Percentiles rank a stretch among this genome's conserved stretches.
phyloP scores from a whole-genome alignment of 2,888 invertebrate genomes.

The Philopedon plagiatum region DNA sequence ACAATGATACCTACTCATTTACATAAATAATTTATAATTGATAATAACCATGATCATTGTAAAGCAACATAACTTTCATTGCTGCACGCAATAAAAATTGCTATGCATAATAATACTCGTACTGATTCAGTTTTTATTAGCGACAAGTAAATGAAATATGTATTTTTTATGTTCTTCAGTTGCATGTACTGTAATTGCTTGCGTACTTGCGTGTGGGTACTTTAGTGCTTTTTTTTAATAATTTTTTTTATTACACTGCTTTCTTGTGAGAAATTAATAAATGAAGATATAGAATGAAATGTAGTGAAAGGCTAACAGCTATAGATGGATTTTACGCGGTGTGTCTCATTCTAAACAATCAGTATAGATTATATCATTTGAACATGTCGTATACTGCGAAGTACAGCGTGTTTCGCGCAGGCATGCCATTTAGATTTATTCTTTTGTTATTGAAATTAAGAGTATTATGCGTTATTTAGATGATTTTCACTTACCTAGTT shows the following conservation, averaged over 20 bases:
- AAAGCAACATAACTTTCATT: slow-evolving; percentile 2
- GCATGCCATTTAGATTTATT: too few relatives aligned
- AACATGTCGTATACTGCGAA: too few relatives aligned
- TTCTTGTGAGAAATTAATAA: slow-evolving; percentile 2
- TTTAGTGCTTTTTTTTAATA: not conserved
- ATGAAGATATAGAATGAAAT: too few relatives aligned
- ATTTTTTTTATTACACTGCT: not conserved
- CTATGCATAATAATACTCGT: not conserved
- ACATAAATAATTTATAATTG: slow-evolving; percentile 9
- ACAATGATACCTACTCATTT: slow-evolving; percentile 9
- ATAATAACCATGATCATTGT: not conserved
- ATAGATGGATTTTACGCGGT: too few relatives aligned
- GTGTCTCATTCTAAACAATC: too few relatives aligned
- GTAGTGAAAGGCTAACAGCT: too few relatives aligned
- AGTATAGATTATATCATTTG: too few relatives aligned
- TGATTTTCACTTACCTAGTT: too few relatives aligned
- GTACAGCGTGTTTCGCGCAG: too few relatives aligned
- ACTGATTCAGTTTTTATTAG: not conserved
- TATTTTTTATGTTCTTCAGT: not conserved
- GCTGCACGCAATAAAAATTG: not conserved
- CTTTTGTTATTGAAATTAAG: too few relatives aligned
- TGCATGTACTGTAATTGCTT: slow-evolving; percentile 7
- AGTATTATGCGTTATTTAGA: too few relatives aligned
- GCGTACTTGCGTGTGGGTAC: not conserved
- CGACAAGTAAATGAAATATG: not conserved